Base-by-base conservation (phyloP, 2,888 invertebrate species). In the Nebria brevicollis region DNA sequence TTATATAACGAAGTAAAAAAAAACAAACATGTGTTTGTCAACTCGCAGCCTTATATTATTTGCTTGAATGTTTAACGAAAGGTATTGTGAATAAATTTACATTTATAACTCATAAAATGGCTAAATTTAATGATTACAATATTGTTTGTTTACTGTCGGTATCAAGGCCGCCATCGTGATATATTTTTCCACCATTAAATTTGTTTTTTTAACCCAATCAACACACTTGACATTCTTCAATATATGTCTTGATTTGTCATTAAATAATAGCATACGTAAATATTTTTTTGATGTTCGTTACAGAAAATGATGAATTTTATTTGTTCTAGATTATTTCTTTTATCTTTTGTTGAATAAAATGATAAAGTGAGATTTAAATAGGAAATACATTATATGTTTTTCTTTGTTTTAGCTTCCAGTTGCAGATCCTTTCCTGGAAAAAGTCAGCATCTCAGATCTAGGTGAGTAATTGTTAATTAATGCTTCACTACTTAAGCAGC, bases 401-500 rank as follows among this genome's bases (percentile, higher is more conserved):
- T 85, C 85, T 88, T 89, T 88, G 84, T 93, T 94, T 80, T 93
- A 97, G 97, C 91, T 97, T 87, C 97, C 97, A 82, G 96, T 96
- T 77, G 96, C 95, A 76, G 97, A 97, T 90, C 97, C 97, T 73
- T 97, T 97, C 90, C 89, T 97, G 90, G 97, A 96, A 89, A 97
- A 96, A 92, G 94, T 94, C 85, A 94, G 92, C 87, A 89, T 94
- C 85, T 93, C 94, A 75, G 94, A 95, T 91, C 92, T 94, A 86
- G 94, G 94, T 95, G 89, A 94, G 94, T 92, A 54, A 54, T 54
- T 54, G 13, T 54, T 54, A 7, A 11, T 11, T 54, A 54, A 54
- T 7, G 8, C 5, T 34, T 4, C 34, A 34, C 34, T 34, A 34
- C 34, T 34, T 34, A 1, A 34, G 1, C 34, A 1, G 5, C 34